Base-by-base conservation (phyloP, 2,113 vertebrate species). In the Sylvietta virens region DNA sequence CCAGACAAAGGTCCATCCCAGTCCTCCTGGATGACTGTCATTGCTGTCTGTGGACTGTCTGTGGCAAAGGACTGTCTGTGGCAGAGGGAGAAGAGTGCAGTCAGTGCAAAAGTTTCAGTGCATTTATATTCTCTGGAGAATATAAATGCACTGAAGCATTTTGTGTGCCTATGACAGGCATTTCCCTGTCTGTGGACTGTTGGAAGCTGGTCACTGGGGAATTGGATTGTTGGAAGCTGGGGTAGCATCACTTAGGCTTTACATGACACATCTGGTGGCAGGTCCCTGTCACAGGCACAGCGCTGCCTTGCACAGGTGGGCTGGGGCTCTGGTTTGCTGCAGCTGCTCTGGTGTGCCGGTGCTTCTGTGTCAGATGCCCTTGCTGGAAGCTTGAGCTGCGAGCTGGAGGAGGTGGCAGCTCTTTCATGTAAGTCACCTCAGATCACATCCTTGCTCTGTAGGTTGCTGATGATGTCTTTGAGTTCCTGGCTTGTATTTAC, bases 181-280 rank as follows among this genome's bases (percentile, higher is more conserved):
- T 27, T 44, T 61, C 33, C 33, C 0, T 0, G 6, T 50, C 19
- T 48, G 54, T 27, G 67, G 13, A 3, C 10, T 40, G 21, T 13
- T 64, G 50, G 54, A 30, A 87, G 30, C 39, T 54, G 44, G 37
- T 26, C 13, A 30, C 0, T 13, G 40, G 33, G 20, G 54, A 70
- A 23, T 35, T 70, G 80, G 37, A 35, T 35, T 42, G 58, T 39
- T 64, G 73, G n/a, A 74, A 40, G 47, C 39, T 66, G 56, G 37
- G 33, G 16, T 12, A 71, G 35, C 53, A 50, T 66, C 64, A 21
- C 18, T 74, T 73, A 13, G 0, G 1, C 23, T 66, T 81, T 54
- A 8, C 30, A 13, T 7, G 39, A 45, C 6, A 2, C 8, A 8
- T 35, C 30, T 72, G 48, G 27, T 90, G 57, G 17, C 27, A 33